phyloP scores from a whole-genome alignment of 2,888 invertebrate species.

The Idaea dimidiata region DNA sequence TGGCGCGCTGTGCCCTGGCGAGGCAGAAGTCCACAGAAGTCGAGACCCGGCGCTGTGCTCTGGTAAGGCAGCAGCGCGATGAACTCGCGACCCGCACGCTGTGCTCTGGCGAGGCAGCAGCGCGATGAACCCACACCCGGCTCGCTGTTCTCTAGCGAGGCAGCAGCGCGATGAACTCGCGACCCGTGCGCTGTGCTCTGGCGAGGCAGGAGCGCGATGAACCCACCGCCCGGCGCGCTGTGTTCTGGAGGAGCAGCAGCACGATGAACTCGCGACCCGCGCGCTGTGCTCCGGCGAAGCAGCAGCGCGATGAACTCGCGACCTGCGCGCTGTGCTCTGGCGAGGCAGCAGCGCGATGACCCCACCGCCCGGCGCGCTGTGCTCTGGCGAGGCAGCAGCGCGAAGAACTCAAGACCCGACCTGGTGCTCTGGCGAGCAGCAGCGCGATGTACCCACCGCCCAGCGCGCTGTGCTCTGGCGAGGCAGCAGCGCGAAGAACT shows the following conservation, averaged over 20 bases:
- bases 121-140: constrained; percentile 2
- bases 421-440: too few species aligned
- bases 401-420: too few species aligned
- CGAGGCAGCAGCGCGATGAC: constrained; percentile 5
- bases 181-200: constrained; percentile 1
- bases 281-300: constrained; percentile 14
- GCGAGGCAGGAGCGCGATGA: constrained; percentile 12
- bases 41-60: too few species aligned
- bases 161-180: not conserved
- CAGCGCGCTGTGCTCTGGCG: too few species aligned
- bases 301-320: constrained; percentile 3
- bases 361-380: too few species aligned
- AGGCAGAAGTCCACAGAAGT: too few species aligned
- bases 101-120: constrained; percentile 10
- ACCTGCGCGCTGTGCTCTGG: constrained; percentile 5
- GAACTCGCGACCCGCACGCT: not conserved
- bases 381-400: too few species aligned
- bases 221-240: constrained; percentile 3
- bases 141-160: not conserved
- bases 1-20: too few species aligned
- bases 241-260: not conserved
- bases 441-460: too few species aligned
- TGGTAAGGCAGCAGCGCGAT: constrained; percentile 7
- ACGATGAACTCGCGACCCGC: not conserved
- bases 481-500: too few species aligned